Conservation (phyloP, 2,888 invertebrate species). For the Stenotaenia linearis region DNA sequence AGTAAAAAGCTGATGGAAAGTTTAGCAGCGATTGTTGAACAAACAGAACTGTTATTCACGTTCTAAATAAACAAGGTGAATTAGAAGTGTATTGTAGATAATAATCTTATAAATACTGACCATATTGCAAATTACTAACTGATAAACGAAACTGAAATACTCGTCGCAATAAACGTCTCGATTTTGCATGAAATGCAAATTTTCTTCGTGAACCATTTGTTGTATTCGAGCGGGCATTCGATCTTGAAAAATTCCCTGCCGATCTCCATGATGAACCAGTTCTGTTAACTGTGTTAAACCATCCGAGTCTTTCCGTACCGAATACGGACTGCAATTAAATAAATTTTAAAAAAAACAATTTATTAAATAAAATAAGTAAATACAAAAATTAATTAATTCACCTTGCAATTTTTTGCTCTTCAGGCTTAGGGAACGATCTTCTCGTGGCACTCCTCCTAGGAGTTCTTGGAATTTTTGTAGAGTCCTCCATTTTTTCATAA, state of each 20-base stretch:
- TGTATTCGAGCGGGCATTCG: constrained; percentile 48
- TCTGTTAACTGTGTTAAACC: constrained; percentile 51
- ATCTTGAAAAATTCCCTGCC: constrained; percentile 48
- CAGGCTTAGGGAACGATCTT: constrained; percentile 29
- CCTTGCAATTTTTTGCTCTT: background rate
- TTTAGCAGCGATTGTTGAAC: constrained; percentile 39
- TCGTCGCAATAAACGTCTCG: constrained; percentile 49
- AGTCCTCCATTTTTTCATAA: constrained; percentile 49
- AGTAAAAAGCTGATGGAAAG: constrained; percentile 48
- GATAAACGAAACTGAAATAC: constrained; percentile 49
- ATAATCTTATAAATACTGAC: constrained; percentile 36
- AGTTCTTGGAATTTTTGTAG: constrained; percentile 40
- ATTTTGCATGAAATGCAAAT: constrained; percentile 51
- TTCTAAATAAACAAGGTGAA: background rate
- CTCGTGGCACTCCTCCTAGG: constrained; percentile 39
- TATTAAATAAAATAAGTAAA: background rate
- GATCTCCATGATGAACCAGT: constrained; percentile 51
- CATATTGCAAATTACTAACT: constrained; percentile 41
- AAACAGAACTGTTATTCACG: background rate
- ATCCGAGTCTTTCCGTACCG: constrained; percentile 40
- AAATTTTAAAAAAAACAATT: background rate
- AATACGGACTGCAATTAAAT: background rate
- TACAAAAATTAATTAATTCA: background rate
- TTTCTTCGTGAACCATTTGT: constrained; percentile 49
- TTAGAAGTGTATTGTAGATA: too few species aligned